Evolutionary conservation across 2,797 vertebrate species (phyloP), one percentile per base, ranked within the genome.

Genomic region (Tapirus indicus): DNA sequence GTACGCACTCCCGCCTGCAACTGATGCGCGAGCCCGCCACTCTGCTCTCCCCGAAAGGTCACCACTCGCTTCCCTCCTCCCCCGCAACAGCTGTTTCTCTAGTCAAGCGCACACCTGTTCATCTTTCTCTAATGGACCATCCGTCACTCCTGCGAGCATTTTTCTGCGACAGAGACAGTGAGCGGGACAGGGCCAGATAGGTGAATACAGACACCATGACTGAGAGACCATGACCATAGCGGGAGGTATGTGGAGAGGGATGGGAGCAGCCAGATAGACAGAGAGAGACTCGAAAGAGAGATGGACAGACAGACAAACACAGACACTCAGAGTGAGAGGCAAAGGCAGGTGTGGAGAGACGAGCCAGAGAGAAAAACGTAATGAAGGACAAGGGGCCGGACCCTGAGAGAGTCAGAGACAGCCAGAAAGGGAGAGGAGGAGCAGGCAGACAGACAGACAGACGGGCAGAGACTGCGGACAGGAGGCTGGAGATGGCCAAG

Each of bases 41-140:
- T 94, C 1, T 0, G 87, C 93, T 95, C 8, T 1, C 85, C 77
- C 9, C 0, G 44, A 98, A 99, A 99, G 97, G 98, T 98, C 98
- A 95, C 91, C 68, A 32, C 23, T 6, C 0, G 1, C 84, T 52
- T 82, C 94, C 96, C 66, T 83, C 94, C 93, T 80, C 94, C 96
- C 97, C 83, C 58, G 35, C 94, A 96, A 96, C 98, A 98, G 98
- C 97, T 98, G 96, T 94, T 97, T 97, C 94, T 97, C 86, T 91
- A 97, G 94, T 96, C 85, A 60, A 88, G 82, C 18, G 27, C 98
- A 97, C 97, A 98, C 97, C 97, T 98, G 98, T 94, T 98, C 95
- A 98, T 98, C 98, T 98, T 96, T 97, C 96, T 94, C 98, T 98
- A 99, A 98, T 97, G 97, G 96, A 77, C 96, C 98, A 98, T 98